A percentile compares a stretch with the other conserved stretches of the same genome.
These are phyloP conservation scores for Pachymerium ferrugineum DNA, from an alignment of 2,888 invertebrate species.

Conservation along the genomic window DNA sequence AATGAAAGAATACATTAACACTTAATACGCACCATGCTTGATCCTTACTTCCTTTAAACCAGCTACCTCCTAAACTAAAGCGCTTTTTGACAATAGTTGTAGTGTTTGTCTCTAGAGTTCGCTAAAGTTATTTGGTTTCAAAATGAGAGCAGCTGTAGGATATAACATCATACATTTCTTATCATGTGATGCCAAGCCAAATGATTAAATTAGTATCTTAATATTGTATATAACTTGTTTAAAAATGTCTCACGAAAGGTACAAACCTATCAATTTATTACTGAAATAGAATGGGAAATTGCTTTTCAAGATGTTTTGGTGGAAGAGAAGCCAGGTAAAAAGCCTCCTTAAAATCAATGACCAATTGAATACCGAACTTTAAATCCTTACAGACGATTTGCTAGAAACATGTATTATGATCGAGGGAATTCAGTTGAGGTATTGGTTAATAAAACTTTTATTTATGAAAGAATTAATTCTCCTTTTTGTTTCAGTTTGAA, in stretches of 20 bases:
- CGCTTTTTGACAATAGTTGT: too few relatives aligned
- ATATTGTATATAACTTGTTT: too few relatives aligned
- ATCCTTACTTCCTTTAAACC: too few relatives aligned
- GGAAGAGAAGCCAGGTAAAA: neutral
- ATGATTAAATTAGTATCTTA: too few relatives aligned
- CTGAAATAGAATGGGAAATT: neutral
- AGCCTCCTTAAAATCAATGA: neutral
- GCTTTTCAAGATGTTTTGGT: neutral
- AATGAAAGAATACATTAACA: too few relatives aligned
- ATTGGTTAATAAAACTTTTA: neutral
- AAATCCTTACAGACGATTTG: neutral
- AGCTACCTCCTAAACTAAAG: too few relatives aligned
- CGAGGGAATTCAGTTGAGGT: neutral
- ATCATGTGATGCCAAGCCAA: too few relatives aligned
- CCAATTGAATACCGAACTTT: neutral
- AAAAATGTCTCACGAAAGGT: neutral
- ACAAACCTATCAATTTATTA: neutral
- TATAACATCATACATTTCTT: too few relatives aligned
- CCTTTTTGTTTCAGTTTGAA: neutral
- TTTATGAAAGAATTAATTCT: neutral
- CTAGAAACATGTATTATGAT: neutral
- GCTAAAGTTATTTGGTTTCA: too few relatives aligned
- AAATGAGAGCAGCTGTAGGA: too few relatives aligned
- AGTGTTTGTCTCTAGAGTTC: too few relatives aligned
- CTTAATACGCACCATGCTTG: too few relatives aligned